Percentiles rank a stretch among this genome's conserved stretches.
phyloP scores from a whole-genome alignment of 2,797 vertebrate genomes.

The Pseudopleuronectes americanus region DNA sequence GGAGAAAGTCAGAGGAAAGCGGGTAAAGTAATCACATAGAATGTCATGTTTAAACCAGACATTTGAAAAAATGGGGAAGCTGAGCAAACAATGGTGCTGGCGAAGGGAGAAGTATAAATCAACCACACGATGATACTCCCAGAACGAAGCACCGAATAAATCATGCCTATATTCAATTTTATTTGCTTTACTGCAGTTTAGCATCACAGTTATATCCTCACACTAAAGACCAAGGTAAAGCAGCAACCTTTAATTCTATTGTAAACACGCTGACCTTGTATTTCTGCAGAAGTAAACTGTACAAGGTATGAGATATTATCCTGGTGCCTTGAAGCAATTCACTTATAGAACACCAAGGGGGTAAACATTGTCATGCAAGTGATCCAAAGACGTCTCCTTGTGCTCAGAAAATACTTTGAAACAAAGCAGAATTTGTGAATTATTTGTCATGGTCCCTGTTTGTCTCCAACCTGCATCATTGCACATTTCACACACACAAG shows the following conservation, averaged over 20 bases:
- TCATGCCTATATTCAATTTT: slow-evolving; percentile 48
- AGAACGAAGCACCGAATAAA: slow-evolving; percentile 56
- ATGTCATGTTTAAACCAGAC: slow-evolving; percentile 54
- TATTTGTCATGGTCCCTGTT: slow-evolving; percentile 23
- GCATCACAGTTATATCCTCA: slow-evolving; percentile 38
- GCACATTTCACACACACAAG: slow-evolving; percentile 44
- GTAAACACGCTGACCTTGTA: slow-evolving; percentile 21
- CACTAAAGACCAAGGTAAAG: slow-evolving; percentile 37
- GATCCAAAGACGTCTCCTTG: background rate
- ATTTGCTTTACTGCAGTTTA: slow-evolving; percentile 49
- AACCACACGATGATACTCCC: slow-evolving; percentile 40
- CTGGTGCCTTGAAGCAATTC: slow-evolving; percentile 1
- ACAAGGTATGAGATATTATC: slow-evolving; percentile 4
- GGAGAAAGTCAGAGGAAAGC: slow-evolving; percentile 51
- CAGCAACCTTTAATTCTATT: slow-evolving; percentile 37
- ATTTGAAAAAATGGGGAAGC: slow-evolving; percentile 59
- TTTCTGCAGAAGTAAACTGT: slow-evolving; percentile 5
- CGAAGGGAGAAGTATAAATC: slow-evolving; percentile 62
- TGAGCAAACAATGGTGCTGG: slow-evolving; percentile 60
- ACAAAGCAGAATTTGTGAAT: slow-evolving; percentile 1
- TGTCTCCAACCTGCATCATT: slow-evolving; percentile 12
- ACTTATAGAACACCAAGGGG: slow-evolving; percentile 5
- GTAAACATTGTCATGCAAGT: slow-evolving; percentile 7
- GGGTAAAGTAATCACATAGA: slow-evolving; percentile 70
- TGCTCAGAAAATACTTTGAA: slow-evolving; percentile 23